These are phyloP conservation scores for Anolis carolinensis DNA, from an alignment of 2,113 vertebrate species.

Conservation along the genomic window DNA sequence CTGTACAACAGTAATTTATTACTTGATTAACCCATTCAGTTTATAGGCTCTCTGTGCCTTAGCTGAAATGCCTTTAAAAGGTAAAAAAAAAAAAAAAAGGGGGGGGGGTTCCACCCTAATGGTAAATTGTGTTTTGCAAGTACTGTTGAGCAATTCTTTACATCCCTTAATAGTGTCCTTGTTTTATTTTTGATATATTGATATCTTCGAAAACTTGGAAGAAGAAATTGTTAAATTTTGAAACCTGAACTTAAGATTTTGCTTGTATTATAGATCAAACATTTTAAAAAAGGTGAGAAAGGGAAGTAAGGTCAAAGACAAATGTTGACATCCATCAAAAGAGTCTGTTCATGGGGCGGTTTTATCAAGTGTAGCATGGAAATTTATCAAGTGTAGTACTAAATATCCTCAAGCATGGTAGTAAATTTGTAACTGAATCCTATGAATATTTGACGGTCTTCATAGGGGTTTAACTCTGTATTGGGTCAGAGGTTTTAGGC, in stretches of 20 bases:
- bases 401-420: no score
- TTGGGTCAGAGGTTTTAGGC: neutral
- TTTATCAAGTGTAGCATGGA: neutral
- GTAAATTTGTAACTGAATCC: neutral
- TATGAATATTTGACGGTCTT: neutral
- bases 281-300: neutral
- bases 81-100: neutral
- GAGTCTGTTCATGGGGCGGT: conserved; percentile 2
- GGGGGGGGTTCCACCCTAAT: neutral
- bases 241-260: conserved; percentile 27
- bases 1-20: neutral
- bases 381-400: neutral
- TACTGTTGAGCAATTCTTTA: neutral
- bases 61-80: neutral
- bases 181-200: neutral
- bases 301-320: neutral
- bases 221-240: conserved; percentile 21
- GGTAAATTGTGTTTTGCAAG: neutral
- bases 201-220: neutral
- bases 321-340: neutral
- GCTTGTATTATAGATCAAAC: neutral
- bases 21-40: neutral
- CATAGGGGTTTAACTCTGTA: neutral
- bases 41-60: neutral
- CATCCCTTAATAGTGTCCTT: neutral